Evolutionary conservation across 1,140 invertebrate species (phyloP), one percentile per base, ranked within the genome.

Genomic region (Drosophila ohnishii): DNA sequence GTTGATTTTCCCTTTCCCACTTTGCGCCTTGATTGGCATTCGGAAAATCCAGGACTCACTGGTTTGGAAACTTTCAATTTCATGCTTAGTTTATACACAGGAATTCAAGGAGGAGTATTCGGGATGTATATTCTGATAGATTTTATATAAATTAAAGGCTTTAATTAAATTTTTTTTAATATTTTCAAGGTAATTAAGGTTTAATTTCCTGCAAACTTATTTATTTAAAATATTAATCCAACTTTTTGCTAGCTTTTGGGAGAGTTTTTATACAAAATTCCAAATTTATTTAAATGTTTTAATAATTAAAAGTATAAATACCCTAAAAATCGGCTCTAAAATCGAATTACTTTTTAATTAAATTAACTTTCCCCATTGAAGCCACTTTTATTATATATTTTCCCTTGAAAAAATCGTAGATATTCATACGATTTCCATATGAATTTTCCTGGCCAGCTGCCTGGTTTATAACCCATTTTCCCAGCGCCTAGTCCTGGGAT

Each of bases 1-100:
- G 40, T 57, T 58, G 32, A 19, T 60, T 63, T 70, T 60, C 28
- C 28, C 16, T 35, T 37, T 58, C 42, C 47, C 37, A 32, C 35
- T 28, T 35, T 19, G 22, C 25, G 14, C 28, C 51, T 40, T 45
- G 32, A 57, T 62, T 70, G 59, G 59, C 28, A 53, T 25, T 16
- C 34, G 74, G 14, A 11, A 48, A 71, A 59, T 50, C 51, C 45
- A 19, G 30, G 59, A 44, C 47, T 62, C 82, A 86, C 25, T 86
- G 78, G 75, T 44, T 69, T 40, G 82, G 82, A 85, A 85, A 85
- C 66, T 85, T 72, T 56, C 34, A 25, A 78, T 81, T 86, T 78
- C 78, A 78, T 78, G 78, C 67, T 71, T 66, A 50, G 44, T 32
- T 47, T 58, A 45, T 34, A 11, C 13, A 13, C 0, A 32, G 28